Base-by-base conservation (phyloP, 2,797 vertebrate species). In the Acipenser ruthenus region DNA sequence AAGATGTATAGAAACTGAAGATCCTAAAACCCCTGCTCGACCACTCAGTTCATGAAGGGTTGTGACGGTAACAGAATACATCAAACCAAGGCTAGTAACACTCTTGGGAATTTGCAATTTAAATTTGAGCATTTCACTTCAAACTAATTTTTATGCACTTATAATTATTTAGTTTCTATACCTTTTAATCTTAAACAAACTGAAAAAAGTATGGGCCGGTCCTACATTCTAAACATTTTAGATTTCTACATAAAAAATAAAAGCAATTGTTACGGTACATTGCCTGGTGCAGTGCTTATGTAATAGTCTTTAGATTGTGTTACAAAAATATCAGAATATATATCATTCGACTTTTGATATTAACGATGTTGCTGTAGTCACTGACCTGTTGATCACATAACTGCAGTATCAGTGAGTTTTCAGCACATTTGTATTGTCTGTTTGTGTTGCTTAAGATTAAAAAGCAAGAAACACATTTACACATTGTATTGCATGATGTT, bases 71-170 rank as follows among this genome's bases (percentile, higher is more conserved):
- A 7, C 15, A 58, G 12, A n/a, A 11, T n/a, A 3, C 52, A 60
- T 52, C 10, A 12, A 12, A 60, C 12, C n/a, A 60, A 67, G 62
- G 23, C 49, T 52, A 50, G 61, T 67, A 50, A 52, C 62, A 5
- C 10, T 60, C 10, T 52, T 62, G 56, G 53, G 7, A 56, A 56
- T 37, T 47, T 48, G 49, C 52, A 47, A 12, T 47, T 12, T 56
- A 13, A 37, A 56, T 8, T n/a, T 47, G 10, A 10, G 49, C 23
- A 53, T 7, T 48, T 18, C 18, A 11, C 10, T 53, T 12, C n/a
- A n/a, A 52, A 37, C 7, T 13, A 1, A n/a, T 67, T 48, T 60
- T 5, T 6, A 62, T 10, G 6, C 8, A 12, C 2, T 37, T 49
- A 50, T 5, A n/a, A 10, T 47, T 48, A 18, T 53, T 8, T 67